Evolutionary conservation across 2,888 invertebrate species (phyloP).

Genomic region (Thecocarcelia acutangulata): DNA sequence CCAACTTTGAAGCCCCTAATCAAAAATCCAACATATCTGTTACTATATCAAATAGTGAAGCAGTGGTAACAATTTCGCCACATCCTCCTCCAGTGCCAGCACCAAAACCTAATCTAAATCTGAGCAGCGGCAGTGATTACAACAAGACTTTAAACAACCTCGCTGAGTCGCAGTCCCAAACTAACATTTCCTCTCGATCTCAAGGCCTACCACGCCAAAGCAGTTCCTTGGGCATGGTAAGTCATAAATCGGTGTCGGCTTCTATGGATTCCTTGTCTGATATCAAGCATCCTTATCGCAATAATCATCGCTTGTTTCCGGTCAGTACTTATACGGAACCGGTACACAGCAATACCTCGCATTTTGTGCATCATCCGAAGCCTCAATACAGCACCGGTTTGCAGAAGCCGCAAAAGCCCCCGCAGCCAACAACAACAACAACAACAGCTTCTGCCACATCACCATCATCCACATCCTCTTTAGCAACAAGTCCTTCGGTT

Average conservation of each 20-base stretch:
- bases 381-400: constrained; percentile 78
- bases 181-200: constrained; percentile 64
- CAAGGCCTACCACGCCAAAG: constrained; percentile 63
- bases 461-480: constrained; percentile 6
- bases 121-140: constrained; percentile 41
- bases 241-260: constrained; percentile 60
- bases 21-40: constrained; percentile 79
- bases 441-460: constrained; percentile 2
- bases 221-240: constrained; percentile 56
- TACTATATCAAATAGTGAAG: constrained; percentile 77
- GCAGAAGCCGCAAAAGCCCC: constrained; percentile 73
- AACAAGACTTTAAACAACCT: constrained; percentile 10
- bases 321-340: constrained; percentile 87
- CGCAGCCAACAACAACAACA: constrained; percentile 16
- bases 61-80: constrained; percentile 73
- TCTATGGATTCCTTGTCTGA: constrained; percentile 68
- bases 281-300: constrained; percentile 78
- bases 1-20: constrained; percentile 66
- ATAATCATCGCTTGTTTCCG: constrained; percentile 85
- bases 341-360: constrained; percentile 79
- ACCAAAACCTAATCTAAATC: constrained; percentile 62
- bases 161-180: constrained; percentile 71
- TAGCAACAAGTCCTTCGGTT: constrained; percentile 32
- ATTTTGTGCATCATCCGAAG: constrained; percentile 78
- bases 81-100: constrained; percentile 71